Conservation (phyloP, 2,888 invertebrate genomes). For the Drosophila lacicola region DNA sequence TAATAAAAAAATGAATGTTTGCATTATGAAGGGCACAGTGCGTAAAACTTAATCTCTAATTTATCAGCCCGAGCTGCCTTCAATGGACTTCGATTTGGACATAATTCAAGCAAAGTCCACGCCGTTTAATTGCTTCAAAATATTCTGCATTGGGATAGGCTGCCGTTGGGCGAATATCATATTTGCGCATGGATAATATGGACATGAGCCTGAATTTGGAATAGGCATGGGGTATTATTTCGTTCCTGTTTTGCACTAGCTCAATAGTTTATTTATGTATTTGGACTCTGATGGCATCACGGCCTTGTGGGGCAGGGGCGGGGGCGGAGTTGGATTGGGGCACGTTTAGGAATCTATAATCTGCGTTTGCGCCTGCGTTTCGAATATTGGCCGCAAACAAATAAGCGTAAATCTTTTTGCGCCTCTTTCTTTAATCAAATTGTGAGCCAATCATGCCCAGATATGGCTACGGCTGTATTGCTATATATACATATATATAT, state of each 20-base stretch:
- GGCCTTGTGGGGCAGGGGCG: neutral
- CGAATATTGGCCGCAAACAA: neutral
- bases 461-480: constrained; percentile 26
- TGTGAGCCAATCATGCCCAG: constrained; percentile 14
- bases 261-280: neutral
- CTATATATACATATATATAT: constrained; percentile 21
- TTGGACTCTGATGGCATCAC: constrained; percentile 1
- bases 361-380: neutral
- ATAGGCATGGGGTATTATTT: neutral
- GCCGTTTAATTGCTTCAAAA: too few species aligned
- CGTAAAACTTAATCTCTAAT: too few species aligned
- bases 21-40: too few species aligned
- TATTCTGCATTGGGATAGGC: too few species aligned
- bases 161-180: too few species aligned
- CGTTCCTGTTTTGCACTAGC: neutral
- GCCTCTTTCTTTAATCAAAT: constrained; percentile 57
- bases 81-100: too few species aligned
- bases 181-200: too few species aligned
- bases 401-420: constrained; percentile 16
- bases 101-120: too few species aligned
- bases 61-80: too few species aligned
- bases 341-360: neutral
- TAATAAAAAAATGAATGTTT: too few species aligned
- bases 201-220: neutral
- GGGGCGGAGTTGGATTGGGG: too few species aligned